Percentiles rank a stretch among this genome's conserved stretches.
Evolutionary conservation across 2,797 vertebrate species (phyloP).

Genomic region (Ctenosaura bakeri): DNA sequence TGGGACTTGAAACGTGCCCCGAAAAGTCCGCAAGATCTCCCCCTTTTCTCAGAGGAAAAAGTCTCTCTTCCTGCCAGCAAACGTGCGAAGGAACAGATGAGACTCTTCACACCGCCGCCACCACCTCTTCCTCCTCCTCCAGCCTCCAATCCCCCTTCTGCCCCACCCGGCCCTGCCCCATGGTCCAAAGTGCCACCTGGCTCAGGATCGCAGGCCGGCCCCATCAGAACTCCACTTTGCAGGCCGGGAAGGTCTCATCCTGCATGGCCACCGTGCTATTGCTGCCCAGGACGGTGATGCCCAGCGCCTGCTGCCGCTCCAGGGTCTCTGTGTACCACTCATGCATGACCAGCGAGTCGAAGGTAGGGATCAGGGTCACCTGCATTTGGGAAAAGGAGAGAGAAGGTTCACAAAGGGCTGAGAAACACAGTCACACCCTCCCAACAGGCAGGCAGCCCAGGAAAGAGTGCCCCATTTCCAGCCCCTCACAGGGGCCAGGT

Average conservation of each 20-base stretch:
- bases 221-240: constrained; percentile 95
- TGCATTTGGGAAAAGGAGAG: constrained; percentile 58
- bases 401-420: not conserved
- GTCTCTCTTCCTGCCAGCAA: not conserved
- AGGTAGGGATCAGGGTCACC: constrained; percentile 94
- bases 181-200: not conserved
- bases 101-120: not conserved
- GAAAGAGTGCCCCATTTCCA: too few relatives aligned
- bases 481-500: too few relatives aligned
- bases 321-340: constrained; percentile 94
- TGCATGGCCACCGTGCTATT: constrained; percentile 98
- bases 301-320: constrained; percentile 84
- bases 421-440: too few relatives aligned
- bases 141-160: not conserved
- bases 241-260: constrained; percentile 95
- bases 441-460: too few relatives aligned
- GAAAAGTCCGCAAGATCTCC: not conserved
- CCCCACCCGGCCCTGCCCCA: not conserved
- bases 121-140: too few relatives aligned
- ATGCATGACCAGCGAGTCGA: constrained; percentile 91
- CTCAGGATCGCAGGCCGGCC: not conserved
- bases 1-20: not conserved
- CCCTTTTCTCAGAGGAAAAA: not conserved
- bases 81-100: not conserved
- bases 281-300: constrained; percentile 91